These are phyloP conservation scores for Alectoris magna DNA, from an alignment of 2,797 vertebrate genomes.

Conservation along the genomic window DNA sequence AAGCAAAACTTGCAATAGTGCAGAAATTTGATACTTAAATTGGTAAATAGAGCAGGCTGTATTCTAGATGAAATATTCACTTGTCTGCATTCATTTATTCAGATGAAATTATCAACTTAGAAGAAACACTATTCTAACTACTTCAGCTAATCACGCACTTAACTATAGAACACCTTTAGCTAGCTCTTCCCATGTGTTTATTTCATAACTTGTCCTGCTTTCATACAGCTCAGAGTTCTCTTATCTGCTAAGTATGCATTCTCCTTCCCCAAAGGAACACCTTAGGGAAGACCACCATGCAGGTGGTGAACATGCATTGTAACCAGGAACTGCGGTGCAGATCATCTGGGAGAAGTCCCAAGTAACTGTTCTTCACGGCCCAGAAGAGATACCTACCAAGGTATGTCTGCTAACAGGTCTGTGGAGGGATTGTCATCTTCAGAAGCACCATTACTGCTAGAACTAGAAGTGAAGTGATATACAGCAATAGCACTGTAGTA, in stretches of 20 bases:
- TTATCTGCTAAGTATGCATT: background rate
- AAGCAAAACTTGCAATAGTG: background rate
- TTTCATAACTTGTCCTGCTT: background rate
- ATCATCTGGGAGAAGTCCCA: background rate
- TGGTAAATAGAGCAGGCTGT: background rate
- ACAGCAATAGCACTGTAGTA: background rate
- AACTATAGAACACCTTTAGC: background rate
- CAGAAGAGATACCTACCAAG: background rate
- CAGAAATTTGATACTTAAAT: background rate
- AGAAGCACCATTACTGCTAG: background rate
- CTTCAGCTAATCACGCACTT: background rate
- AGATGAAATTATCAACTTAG: background rate
- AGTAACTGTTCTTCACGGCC: background rate
- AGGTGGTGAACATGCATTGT: background rate
- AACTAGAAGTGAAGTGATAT: background rate
- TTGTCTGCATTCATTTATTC: background rate
- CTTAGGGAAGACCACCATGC: background rate
- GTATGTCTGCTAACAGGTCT: background rate
- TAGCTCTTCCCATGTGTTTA: background rate
- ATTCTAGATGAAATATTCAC: background rate
- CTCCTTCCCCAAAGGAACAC: background rate
- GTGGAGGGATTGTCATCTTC: rapidly evolving
- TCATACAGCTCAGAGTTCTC: background rate
- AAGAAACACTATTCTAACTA: background rate
- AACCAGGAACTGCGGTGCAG: background rate